phyloP scores from a whole-genome alignment of 2,113 vertebrate species.

The Crotalus helleri region DNA sequence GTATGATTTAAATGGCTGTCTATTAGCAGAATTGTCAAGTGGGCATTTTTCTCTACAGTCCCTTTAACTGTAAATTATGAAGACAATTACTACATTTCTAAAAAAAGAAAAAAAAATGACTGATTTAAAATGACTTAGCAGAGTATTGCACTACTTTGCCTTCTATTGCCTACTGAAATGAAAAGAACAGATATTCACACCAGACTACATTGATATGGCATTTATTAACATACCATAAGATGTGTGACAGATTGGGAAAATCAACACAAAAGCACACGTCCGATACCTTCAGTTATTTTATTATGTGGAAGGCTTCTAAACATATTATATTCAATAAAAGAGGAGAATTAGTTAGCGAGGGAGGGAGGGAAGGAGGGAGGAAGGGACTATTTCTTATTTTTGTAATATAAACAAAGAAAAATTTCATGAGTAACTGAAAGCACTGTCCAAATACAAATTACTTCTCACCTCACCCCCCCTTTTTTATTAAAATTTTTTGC shows the following conservation, averaged over 20 bases:
- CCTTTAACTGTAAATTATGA: neutral
- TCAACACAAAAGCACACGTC: neutral
- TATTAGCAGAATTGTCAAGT: neutral
- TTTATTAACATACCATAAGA: conserved; percentile 16
- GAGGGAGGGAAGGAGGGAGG: neutral
- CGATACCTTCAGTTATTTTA: neutral
- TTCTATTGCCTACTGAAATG: neutral
- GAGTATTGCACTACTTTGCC: neutral
- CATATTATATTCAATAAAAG: neutral
- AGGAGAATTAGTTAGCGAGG: neutral
- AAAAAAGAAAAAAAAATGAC: neutral
- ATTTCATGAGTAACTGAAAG: conserved; percentile 35
- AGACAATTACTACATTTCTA: neutral
- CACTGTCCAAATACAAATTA: conserved; percentile 25
- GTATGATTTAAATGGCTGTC: neutral
- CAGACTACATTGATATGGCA: neutral
- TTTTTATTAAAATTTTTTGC: too few relatives aligned
- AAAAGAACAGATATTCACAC: conserved; percentile 7
- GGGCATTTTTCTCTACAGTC: neutral
- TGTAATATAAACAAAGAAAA: conserved; percentile 16
- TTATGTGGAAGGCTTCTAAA: conserved; percentile 13
- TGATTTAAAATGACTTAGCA: conserved; percentile 13
- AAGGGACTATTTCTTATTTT: neutral
- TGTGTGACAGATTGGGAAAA: conserved; percentile 15
- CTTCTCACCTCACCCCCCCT: neutral